Base-by-base conservation (phyloP, 2,797 vertebrate species). In the Sphenopsis melanotis region DNA sequence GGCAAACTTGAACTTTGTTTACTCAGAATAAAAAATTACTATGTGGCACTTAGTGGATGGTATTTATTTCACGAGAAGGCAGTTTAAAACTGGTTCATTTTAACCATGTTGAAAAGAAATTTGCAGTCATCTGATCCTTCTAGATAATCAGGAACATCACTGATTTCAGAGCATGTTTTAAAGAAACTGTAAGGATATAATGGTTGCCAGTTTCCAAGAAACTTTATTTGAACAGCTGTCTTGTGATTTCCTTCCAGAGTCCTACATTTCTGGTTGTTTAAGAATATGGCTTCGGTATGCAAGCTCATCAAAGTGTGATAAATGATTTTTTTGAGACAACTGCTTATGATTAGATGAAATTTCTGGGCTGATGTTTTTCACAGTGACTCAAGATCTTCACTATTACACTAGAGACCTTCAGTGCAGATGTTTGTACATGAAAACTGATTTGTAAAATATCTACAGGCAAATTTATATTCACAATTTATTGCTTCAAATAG, bases 401-500 rank as follows among this genome's bases (percentile, higher is more conserved):
- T 77, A 68, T 77, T 71, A 71, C 42, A 71, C 50, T 75, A 39
- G 44, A 95, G 56, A 87, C 21, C 21, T 78, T 65, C 47, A 83
- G 32, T 81, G 59, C 50, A 95, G 65, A 82, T 89, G 36, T 68
- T 94, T 88, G 39, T 10, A 39, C 65, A 75, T 42, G n/a, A 76
- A 94, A 78, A 78, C 12, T 32, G 5, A 47, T 92, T 76, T 75
- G 10, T 71, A 77, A 37, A 63, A n/a, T 87, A 85, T 71, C 37
- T 80, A 52, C 15, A 34, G 64, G 27, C 21, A 87, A 89, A 89
- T 91, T 59, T 74, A 39, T 68, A 60, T 57, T 77, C 57, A 77
- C 17, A 60, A 75, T 89, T 87, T 89, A 55, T 93, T 92, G 41
- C 23, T 80, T 95, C 60, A 91, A 59, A 71, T 50, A 34, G 22